phyloP scores from a whole-genome alignment of 1,140 invertebrate genomes.

The Zelostemma sp. region DNA sequence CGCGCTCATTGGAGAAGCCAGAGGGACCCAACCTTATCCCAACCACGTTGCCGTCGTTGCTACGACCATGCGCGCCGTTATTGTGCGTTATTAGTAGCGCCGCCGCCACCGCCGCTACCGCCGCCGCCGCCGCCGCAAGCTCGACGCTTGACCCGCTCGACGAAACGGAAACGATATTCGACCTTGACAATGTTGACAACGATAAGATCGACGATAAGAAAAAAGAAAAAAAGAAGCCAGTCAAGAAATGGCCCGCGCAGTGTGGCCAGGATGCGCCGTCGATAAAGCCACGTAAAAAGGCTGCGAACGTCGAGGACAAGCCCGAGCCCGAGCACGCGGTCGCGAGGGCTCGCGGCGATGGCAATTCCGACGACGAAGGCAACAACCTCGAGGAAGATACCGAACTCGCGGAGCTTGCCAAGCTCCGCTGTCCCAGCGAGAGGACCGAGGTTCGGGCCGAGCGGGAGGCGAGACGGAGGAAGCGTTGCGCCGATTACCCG shows the following conservation, averaged over 20 bases:
- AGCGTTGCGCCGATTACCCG: conserved; percentile 90
- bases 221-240: too few species aligned
- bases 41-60: conserved; percentile 4
- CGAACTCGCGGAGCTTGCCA: conserved; percentile 82
- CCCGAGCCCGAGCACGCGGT: conserved; percentile 68
- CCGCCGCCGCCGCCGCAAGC: neutral
- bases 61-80: conserved; percentile 16
- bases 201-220: too few species aligned
- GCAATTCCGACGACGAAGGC: conserved; percentile 68
- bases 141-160: neutral
- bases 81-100: neutral
- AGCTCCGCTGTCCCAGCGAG: conserved; percentile 88
- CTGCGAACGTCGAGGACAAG: conserved; percentile 41
- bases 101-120: conserved; percentile 14
- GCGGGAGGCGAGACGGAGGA: conserved; percentile 80
- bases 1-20: conserved; percentile 18
- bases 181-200: conserved; percentile 14
- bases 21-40: conserved; percentile 33
- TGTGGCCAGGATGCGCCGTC: conserved; percentile 57
- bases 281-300: conserved; percentile 4
- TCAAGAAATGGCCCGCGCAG: conserved; percentile 63
- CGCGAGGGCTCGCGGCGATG: conserved; percentile 71
- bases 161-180: neutral
- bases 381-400: conserved; percentile 75
- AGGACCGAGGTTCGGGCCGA: conserved; percentile 88